Evolutionary conservation across 2,113 vertebrate genomes (phyloP).

Genomic region (Zonotrichia leucophrys): DNA sequence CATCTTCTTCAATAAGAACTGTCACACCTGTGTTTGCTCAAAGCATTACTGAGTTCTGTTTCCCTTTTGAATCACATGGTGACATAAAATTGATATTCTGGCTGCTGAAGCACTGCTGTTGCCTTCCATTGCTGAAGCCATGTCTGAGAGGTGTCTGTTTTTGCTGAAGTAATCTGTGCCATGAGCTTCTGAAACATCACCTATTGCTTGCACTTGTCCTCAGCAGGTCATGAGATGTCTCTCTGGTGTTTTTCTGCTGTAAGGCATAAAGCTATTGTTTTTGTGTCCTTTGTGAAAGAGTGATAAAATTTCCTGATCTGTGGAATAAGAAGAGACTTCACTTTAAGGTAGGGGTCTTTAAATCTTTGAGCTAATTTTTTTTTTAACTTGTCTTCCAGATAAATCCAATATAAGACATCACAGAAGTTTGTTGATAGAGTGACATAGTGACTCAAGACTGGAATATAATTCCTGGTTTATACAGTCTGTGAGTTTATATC

Average conservation of each 20-base stretch:
- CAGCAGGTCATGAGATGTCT: background rate
- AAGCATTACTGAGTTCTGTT: background rate
- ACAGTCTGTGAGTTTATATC: background rate
- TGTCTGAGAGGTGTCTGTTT: background rate
- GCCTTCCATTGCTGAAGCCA: constrained; percentile 6
- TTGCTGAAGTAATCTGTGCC: background rate
- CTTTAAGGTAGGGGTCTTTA: background rate
- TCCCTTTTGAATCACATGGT: background rate
- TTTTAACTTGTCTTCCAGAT: background rate
- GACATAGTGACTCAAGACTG: background rate
- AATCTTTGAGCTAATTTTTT: background rate
- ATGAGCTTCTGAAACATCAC: background rate
- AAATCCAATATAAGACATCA: background rate
- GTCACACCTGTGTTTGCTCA: background rate
- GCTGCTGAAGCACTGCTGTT: background rate
- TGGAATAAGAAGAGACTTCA: background rate
- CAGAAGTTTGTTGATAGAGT: background rate
- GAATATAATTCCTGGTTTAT: background rate
- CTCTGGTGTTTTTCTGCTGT: background rate
- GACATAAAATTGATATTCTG: background rate
- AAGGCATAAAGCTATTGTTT: background rate
- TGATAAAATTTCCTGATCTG: background rate
- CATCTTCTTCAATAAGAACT: background rate
- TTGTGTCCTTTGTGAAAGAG: background rate
- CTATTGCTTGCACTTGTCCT: background rate